Evolutionary conservation across 2,797 vertebrate genomes (phyloP), one percentile per base, ranked within the genome.

Genomic region (Hemibagrus guttatus): DNA sequence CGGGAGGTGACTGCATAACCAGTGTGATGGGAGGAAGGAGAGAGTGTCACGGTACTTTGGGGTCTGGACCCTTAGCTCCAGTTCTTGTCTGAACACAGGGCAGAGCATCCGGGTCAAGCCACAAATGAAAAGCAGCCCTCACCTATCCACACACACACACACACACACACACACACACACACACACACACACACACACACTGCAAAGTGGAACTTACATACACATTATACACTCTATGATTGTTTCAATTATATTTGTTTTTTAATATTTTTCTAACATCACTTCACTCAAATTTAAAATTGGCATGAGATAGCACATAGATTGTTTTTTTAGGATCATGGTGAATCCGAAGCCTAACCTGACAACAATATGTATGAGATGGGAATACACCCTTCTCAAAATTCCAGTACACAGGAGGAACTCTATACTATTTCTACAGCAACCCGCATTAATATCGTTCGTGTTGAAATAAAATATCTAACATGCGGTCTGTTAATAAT

Each of bases 41-140:
- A 61, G 80, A 63, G 39, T 82, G 63, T 76, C 87, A 39, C 79
- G 85, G 87, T 88, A 88, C 90, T 88, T 89, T 59, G 54, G 88
- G 89, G 90, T 90, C 89, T 85, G 81, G 87, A 90, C 90, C 90
- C 87, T 72, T 84, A 90, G 89, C 90, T 89, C 86, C 74, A 85
- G 87, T 86, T 90, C 89, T 89, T 91, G 91, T 92, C 86, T 75
- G 86, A 91, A 91, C 91, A 92, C 80, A 87, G 87, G 75, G 85
- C 87, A 84, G 87, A 87, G 88, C 88, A 85, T 81, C 46, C 59
- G 75, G 88, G 91, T 89, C 88, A 88, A 59, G 81, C 87, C 87
- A 85, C 88, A 84, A 72, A 88, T 88, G 90, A 87, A 85, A 91
- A 87, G 86, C 84, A 89, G 89, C 85, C 71, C 56, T 74, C 26